phyloP scores from a whole-genome alignment of 2,888 invertebrate genomes.

The Diachrysia chrysitis region DNA sequence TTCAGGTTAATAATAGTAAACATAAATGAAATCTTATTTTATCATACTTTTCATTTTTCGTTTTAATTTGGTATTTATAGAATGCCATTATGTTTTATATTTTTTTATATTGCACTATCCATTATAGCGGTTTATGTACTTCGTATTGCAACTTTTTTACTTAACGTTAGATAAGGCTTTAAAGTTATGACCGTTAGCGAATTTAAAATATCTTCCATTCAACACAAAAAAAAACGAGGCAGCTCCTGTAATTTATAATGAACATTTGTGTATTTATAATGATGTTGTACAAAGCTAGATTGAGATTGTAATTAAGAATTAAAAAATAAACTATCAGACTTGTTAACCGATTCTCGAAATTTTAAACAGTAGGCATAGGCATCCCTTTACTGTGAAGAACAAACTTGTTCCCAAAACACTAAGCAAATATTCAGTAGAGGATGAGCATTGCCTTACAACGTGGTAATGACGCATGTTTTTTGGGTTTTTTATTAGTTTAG shows the following conservation, averaged over 20 bases:
- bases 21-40: not conserved
- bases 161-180: too few relatives aligned
- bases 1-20: not conserved
- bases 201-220: not conserved
- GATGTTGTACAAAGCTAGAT: not conserved
- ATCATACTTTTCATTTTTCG: not conserved
- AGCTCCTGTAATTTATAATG: not conserved
- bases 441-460: too few relatives aligned
- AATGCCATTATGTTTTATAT: not conserved
- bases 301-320: not conserved
- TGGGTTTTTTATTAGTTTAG: too few relatives aligned
- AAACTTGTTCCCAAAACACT: not conserved
- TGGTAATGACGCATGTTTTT: too few relatives aligned
- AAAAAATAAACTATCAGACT: not conserved
- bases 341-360: not conserved
- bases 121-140: too few relatives aligned
- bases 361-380: not conserved
- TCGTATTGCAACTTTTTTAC: not conserved
- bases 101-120: too few relatives aligned
- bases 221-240: not conserved
- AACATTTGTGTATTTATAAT: not conserved
- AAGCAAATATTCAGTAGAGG: constrained; percentile 11
- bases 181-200: not conserved
- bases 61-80: not conserved
- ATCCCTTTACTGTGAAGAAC: not conserved